Evolutionary conservation across 2,113 vertebrate genomes (phyloP).

Genomic region (Megaleporinus macrocephalus): DNA sequence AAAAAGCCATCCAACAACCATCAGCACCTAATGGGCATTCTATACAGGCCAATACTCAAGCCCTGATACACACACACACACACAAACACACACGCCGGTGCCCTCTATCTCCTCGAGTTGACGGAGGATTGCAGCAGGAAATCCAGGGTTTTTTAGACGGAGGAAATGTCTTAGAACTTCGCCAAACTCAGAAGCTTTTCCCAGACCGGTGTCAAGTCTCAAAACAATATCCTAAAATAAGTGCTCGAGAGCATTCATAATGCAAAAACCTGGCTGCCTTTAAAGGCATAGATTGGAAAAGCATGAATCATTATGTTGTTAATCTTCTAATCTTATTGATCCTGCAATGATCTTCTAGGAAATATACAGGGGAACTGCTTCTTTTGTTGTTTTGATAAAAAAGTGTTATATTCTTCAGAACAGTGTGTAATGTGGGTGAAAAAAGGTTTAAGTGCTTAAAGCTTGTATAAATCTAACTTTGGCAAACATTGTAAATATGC

Average conservation of each 20-base stretch:
- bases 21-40: constrained; percentile 31
- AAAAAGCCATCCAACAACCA: constrained; percentile 37
- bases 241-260: background rate
- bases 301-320: background rate
- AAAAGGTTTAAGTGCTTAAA: too few species aligned
- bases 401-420: too few species aligned
- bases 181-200: constrained; percentile 6
- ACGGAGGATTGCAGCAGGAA: constrained; percentile 29
- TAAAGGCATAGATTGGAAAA: background rate
- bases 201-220: background rate
- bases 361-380: too few species aligned
- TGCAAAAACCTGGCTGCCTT: background rate
- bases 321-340: too few species aligned
- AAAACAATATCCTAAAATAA: constrained; percentile 34
- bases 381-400: too few species aligned
- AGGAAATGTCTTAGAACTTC: constrained; percentile 24
- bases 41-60: constrained; percentile 15
- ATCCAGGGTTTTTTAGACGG: constrained; percentile 44
- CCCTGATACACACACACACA: constrained; percentile 17
- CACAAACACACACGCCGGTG: background rate
- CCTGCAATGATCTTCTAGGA: too few species aligned
- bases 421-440: too few species aligned
- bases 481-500: too few species aligned
- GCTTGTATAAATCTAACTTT: too few species aligned
- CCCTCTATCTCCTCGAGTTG: constrained; percentile 3